Evolutionary conservation across 2,797 vertebrate genomes (phyloP).

Genomic region (Selene dorsalis): DNA sequence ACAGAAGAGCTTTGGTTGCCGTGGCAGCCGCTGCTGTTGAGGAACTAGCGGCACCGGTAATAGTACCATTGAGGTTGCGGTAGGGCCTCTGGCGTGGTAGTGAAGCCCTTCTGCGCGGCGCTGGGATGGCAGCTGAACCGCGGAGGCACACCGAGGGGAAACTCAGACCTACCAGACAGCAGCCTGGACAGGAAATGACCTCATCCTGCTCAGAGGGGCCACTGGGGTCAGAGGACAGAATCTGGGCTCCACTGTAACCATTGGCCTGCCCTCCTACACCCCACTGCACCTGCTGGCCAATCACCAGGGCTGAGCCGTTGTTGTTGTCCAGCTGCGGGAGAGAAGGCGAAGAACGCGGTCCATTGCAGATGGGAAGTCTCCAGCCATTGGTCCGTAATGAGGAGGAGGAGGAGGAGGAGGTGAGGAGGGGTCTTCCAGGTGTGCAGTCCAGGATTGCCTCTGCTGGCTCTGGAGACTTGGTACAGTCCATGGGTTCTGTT

Average conservation of each 20-base stretch:
- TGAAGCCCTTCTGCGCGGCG: slow-evolving; percentile 58
- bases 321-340: slow-evolving; percentile 84
- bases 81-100: slow-evolving; percentile 77
- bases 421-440: slow-evolving; percentile 48
- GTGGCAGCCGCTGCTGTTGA: slow-evolving; percentile 39
- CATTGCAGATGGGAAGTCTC: slow-evolving; percentile 74
- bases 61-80: slow-evolving; percentile 89
- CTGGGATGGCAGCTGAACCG: slow-evolving; percentile 71
- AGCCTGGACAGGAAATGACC: slow-evolving; percentile 89
- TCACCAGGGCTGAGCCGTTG: slow-evolving; percentile 81
- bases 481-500: slow-evolving; percentile 86
- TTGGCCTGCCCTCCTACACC: slow-evolving; percentile 75
- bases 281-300: slow-evolving; percentile 81
- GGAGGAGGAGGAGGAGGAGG: slow-evolving; percentile 63
- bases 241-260: slow-evolving; percentile 72
- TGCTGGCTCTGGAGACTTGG: slow-evolving; percentile 80
- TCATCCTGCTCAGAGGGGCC: slow-evolving; percentile 86
- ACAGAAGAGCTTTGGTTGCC: slow-evolving; percentile 83
- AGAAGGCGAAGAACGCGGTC: slow-evolving; percentile 77
- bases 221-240: slow-evolving; percentile 41
- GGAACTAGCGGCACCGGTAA: slow-evolving; percentile 65
- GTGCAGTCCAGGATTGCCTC: slow-evolving; percentile 55
- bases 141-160: slow-evolving; percentile 90
- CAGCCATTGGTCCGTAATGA: slow-evolving; percentile 78
- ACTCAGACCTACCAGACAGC: slow-evolving; percentile 89